Evolutionary conservation across 2,113 vertebrate genomes (phyloP).

Genomic region (Maccullochella peelii): DNA sequence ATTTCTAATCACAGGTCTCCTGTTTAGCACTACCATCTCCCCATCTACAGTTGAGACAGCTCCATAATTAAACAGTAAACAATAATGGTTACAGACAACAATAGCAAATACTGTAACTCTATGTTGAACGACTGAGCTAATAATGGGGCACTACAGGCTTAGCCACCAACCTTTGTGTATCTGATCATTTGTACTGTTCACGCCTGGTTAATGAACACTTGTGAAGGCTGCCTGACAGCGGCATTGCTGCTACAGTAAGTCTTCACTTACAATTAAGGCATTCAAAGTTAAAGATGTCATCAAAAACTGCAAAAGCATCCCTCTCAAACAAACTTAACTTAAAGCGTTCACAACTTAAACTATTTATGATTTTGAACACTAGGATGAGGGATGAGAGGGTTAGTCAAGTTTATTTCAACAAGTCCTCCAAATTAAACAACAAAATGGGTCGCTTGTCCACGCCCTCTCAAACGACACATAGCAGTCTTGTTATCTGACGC

Average conservation of each 20-base stretch:
- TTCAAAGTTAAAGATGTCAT: not conserved
- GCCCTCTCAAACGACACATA: no score
- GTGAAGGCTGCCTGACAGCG: not conserved
- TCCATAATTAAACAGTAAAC: constrained; percentile 40
- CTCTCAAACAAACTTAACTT: not conserved
- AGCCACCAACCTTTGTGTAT: not conserved
- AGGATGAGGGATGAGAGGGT: no score
- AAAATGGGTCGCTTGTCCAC: no score
- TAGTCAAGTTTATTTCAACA: no score
- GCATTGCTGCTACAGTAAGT: not conserved
- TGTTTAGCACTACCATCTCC: constrained; percentile 25
- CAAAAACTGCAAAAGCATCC: not conserved
- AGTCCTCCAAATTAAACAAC: no score
- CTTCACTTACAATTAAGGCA: not conserved
- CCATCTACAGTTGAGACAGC: not conserved
- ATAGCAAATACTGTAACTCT: constrained; percentile 23
- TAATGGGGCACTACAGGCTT: not conserved
- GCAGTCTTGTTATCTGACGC: no score
- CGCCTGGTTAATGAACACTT: not conserved
- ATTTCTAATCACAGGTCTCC: constrained; percentile 42
- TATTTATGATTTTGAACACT: no score
- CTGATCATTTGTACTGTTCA: not conserved
- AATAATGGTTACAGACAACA: constrained; percentile 31
- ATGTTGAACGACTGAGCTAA: not conserved
- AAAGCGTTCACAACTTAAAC: no score